Percentiles rank a stretch among this genome's conserved stretches.
These are phyloP conservation scores for Leucosticte australis DNA, from an alignment of 2,113 vertebrate genomes.

Conservation along the genomic window DNA sequence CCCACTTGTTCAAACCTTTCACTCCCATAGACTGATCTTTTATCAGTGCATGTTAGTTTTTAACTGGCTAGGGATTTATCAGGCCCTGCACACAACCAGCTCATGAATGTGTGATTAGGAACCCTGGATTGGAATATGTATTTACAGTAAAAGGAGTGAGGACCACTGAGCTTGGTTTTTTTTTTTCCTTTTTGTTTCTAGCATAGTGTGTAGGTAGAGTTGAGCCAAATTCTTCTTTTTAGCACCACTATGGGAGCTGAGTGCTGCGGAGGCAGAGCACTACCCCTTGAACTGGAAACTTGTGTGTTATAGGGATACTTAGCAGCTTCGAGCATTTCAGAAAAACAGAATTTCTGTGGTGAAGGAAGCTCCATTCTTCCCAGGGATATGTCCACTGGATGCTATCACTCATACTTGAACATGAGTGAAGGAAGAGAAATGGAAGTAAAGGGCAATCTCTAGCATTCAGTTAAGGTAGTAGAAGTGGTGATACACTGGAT, in stretches of 20 bases:
- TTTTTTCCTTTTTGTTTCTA: not conserved
- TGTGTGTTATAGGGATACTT: not conserved
- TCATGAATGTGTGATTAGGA: not conserved
- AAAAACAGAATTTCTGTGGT: not conserved
- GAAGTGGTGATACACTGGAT: not conserved
- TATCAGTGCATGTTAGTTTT: not conserved
- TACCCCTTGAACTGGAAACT: not conserved
- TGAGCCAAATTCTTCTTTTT: not conserved
- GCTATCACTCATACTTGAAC: not conserved
- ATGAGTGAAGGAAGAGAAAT: not conserved
- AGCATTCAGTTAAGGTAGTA: not conserved
- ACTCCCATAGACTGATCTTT: not conserved
- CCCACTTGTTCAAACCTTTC: not conserved
- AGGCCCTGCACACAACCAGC: not conserved
- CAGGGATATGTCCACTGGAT: not conserved
- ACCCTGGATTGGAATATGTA: not conserved
- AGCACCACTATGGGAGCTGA: not conserved
- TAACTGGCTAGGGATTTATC: not conserved
- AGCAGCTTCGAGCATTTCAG: not conserved
- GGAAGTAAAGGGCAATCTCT: not conserved
- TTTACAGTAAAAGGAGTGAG: not conserved
- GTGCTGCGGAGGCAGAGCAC: not conserved
- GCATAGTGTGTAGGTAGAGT: not conserved
- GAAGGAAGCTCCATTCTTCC: not conserved
- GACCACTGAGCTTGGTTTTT: not conserved